phyloP scores from a whole-genome alignment of 2,797 vertebrate genomes.

The Thunnus albacares region DNA sequence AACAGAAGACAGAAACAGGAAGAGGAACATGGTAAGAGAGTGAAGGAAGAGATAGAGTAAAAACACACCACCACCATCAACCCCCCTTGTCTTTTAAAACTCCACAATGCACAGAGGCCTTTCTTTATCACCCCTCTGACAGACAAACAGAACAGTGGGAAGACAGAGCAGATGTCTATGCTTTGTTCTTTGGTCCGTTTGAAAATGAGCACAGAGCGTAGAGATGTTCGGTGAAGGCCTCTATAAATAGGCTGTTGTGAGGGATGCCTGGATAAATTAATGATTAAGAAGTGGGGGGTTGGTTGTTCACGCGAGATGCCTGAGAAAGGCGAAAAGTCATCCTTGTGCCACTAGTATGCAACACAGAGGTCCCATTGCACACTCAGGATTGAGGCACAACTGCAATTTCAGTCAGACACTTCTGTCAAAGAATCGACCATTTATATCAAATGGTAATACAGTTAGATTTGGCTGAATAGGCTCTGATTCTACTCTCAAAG shows the following conservation, averaged over 20 bases:
- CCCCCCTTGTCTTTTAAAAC: constrained; percentile 25
- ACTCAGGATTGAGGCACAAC: background rate
- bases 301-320: constrained; percentile 49
- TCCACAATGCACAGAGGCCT: constrained; percentile 30
- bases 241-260: constrained; percentile 84
- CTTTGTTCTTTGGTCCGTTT: constrained; percentile 58
- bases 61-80: constrained; percentile 26
- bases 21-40: background rate
- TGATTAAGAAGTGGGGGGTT: constrained; percentile 70
- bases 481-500: no score
- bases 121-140: constrained; percentile 36
- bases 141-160: constrained; percentile 23
- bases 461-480: no score
- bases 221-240: constrained; percentile 68
- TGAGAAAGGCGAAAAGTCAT: constrained; percentile 41
- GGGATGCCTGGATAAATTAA: constrained; percentile 81
- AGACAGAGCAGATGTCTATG: constrained; percentile 27
- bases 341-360: constrained; percentile 31
- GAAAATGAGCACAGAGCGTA: constrained; percentile 60
- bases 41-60: background rate
- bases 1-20: constrained; percentile 2
- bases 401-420: no score
- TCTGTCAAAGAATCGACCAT: no score
- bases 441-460: no score
- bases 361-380: background rate